These are phyloP conservation scores for Oopsacas minuta DNA, from an alignment of 37 sponge, comb jelly and placozoan species.

Conservation along the genomic window DNA sequence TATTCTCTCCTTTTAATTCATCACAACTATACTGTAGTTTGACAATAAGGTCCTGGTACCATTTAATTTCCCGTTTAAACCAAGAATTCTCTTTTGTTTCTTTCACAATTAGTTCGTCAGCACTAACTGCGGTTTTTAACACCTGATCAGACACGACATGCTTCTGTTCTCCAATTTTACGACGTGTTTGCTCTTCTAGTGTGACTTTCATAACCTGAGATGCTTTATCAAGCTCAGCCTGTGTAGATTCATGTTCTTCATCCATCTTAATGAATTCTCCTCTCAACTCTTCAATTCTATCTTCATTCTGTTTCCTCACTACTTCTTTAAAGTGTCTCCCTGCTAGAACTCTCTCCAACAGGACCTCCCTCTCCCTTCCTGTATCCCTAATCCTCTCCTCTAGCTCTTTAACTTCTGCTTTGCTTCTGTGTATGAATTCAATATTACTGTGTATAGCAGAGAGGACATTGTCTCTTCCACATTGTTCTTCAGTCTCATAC, in stretches of 20 bases:
- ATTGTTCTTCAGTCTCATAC: neutral
- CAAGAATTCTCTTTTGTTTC: slow-evolving; percentile 11
- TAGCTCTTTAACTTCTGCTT: neutral
- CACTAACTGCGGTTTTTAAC: neutral
- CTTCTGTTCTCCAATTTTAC: neutral
- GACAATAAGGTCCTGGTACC: neutral
- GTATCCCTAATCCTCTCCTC: neutral
- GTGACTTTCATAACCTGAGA: neutral
- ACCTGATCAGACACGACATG: slow-evolving; percentile 11
- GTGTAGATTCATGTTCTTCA: neutral
- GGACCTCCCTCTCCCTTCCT: neutral
- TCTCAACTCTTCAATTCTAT: neutral
- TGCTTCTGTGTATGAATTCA: slow-evolving; percentile 3
- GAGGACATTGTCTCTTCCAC: neutral
- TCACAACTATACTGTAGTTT: neutral
- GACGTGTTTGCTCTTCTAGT: neutral
- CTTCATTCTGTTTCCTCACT: neutral
- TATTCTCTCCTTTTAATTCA: neutral
- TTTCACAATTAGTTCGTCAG: neutral
- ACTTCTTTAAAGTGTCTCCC: slow-evolving; percentile 4
- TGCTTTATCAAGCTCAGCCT: neutral
- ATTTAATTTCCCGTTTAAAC: neutral
- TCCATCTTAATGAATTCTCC: neutral
- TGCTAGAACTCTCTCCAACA: neutral
- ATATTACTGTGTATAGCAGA: neutral